Base-by-base conservation (phyloP, 2,888 invertebrate species). In the Lycocerus yunnanus region DNA sequence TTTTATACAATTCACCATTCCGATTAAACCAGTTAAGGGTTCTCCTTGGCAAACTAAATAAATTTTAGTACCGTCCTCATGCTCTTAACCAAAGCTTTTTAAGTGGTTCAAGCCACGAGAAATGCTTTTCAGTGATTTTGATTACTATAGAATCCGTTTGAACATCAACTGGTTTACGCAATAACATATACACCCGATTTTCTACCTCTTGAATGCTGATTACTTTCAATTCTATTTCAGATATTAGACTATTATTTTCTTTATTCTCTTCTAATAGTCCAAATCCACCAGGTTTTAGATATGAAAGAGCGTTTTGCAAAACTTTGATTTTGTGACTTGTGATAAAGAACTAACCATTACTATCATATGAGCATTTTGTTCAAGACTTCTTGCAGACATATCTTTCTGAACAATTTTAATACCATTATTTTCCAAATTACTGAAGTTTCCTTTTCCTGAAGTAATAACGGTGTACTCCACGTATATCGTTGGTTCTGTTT, bases 1-100 rank as follows among this genome's bases (percentile, higher is more conserved):
- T 83, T 94, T 93, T 79, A 99, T 89, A 86, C 99, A 99, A 84
- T 96, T 94, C 83, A 94, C 93, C 85, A 99, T 89, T 65, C 99
- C 99, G 72, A 97, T 89, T 78, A 95, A 89, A 68, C 99, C 98
- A 85, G 91, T 90, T 21, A 90, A 85, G 74, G 92, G 90, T 81
- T 93, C 91, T 61, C 92, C 92, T 82, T 92, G 90, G 73, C 93
- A 90, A 71, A 94, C 91, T 58, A 95, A 84, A 81, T 93, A 91
- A 72, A 95, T 90, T 80, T 92, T 91, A 78, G 88, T 85, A 24
- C 88, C 89, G 74, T 90, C 90, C 86, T 85, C 83, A 92, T 91
- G 68, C 92, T 89, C 74, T 91, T 91, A 77, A 91, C 91, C 85
- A 98, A 84, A 0, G 93, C 92, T 1, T 89, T 85, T 97, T 97